A percentile compares a stretch with the other conserved stretches of the same genome.
Evolutionary conservation across 2,888 invertebrate genomes (phyloP).

Genomic region (Ichneumon xanthorius): DNA sequence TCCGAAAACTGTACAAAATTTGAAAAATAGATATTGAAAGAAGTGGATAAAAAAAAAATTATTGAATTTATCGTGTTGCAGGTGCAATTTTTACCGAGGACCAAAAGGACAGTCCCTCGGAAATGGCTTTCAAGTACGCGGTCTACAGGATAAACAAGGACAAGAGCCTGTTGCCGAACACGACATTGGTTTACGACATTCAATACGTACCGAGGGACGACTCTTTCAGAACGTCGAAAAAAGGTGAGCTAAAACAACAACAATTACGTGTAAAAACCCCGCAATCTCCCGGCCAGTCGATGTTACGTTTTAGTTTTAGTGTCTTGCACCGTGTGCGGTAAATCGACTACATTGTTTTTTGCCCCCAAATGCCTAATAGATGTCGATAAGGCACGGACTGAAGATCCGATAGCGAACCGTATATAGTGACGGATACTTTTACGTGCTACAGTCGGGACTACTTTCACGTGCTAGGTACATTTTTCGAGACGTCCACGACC

Average conservation of each 20-base stretch:
- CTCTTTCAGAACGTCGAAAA: conserved; percentile 96
- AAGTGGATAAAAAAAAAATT: no score
- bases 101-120: conserved; percentile 93
- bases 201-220: conserved; percentile 95
- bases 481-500: background rate
- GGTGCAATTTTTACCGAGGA: conserved; percentile 97
- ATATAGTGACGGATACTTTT: background rate
- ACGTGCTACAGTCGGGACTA: background rate
- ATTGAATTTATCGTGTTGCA: conserved; percentile 84
- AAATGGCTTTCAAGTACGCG: conserved; percentile 97
- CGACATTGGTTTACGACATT: conserved; percentile 96
- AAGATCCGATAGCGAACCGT: conserved; percentile 64
- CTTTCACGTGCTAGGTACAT: background rate
- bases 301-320: background rate
- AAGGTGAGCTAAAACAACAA: conserved; percentile 87
- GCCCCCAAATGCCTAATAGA: conserved; percentile 6
- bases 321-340: background rate
- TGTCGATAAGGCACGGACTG: conserved; percentile 72
- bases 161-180: conserved; percentile 92
- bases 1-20: no score
- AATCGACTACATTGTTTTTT: background rate
- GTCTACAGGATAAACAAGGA: conserved; percentile 97
- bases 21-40: no score
- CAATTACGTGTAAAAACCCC: conserved; percentile 47
- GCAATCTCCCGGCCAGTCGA: background rate